Conservation (phyloP, 2,113 vertebrate species). For the Notiomystis cincta region DNA sequence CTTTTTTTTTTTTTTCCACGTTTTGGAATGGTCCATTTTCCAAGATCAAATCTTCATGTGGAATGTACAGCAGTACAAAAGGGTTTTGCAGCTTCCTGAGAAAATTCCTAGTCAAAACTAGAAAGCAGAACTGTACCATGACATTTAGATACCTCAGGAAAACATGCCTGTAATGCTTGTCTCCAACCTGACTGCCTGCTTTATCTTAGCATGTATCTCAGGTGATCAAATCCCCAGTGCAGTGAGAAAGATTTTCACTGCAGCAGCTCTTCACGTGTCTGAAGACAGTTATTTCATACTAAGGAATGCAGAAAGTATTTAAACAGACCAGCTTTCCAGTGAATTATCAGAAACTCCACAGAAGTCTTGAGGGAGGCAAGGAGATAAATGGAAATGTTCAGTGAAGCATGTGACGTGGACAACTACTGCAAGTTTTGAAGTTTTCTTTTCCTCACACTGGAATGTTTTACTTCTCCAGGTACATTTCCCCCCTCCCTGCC, state of each 20-base stretch:
- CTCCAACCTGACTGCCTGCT: background rate
- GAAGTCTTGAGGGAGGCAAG: background rate
- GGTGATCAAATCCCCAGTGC: background rate
- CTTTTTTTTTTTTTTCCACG: background rate
- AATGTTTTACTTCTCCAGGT: background rate
- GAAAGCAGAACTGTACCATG: background rate
- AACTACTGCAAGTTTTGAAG: background rate
- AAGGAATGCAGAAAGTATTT: constrained; percentile 41
- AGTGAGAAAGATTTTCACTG: background rate
- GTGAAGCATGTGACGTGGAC: background rate
- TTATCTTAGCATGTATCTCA: background rate
- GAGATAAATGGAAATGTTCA: background rate
- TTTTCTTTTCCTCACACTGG: background rate
- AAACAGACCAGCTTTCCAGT: background rate
- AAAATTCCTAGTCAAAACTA: background rate
- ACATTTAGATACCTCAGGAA: background rate
- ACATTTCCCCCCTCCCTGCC: accelerated
- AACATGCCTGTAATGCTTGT: background rate
- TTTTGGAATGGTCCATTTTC: background rate
- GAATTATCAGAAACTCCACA: background rate
- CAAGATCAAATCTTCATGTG: background rate
- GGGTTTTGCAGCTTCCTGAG: background rate
- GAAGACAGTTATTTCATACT: background rate
- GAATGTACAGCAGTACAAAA: background rate
- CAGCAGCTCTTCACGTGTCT: background rate